phyloP scores from a whole-genome alignment of 1,140 invertebrate genomes.

The Bombus soroeensis region DNA sequence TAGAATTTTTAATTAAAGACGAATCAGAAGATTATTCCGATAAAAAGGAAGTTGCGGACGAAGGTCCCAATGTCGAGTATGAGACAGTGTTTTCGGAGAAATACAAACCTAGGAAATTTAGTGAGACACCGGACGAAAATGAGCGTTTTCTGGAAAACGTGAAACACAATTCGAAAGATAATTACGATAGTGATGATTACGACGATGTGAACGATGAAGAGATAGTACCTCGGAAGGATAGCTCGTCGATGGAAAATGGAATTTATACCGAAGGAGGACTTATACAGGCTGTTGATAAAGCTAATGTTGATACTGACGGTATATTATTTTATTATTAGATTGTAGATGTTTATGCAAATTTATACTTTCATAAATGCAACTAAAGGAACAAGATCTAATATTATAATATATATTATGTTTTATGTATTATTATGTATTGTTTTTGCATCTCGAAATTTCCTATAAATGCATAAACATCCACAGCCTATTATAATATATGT shows the following conservation, averaged over 20 bases:
- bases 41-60: neutral
- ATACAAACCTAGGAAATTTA: constrained; percentile 63
- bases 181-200: constrained; percentile 42
- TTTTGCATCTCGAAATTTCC: no score
- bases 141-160: neutral
- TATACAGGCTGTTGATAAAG: constrained; percentile 75
- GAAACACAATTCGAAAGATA: constrained; percentile 76
- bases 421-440: no score
- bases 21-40: constrained; percentile 29
- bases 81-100: constrained; percentile 71
- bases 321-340: constrained; percentile 4
- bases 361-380: no score
- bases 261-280: constrained; percentile 87
- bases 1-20: constrained; percentile 64
- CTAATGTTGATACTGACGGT: constrained; percentile 34
- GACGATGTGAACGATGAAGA: constrained; percentile 79
- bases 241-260: constrained; percentile 61
- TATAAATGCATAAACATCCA: no score
- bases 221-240: constrained; percentile 62
- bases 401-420: no score
- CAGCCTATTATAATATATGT: neutral
- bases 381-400: no score
- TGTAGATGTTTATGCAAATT: neutral
- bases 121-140: neutral
- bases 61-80: constrained; percentile 72